These are phyloP conservation scores for Limnephilus auricula DNA, from an alignment of 2,888 invertebrate species.

Conservation along the genomic window DNA sequence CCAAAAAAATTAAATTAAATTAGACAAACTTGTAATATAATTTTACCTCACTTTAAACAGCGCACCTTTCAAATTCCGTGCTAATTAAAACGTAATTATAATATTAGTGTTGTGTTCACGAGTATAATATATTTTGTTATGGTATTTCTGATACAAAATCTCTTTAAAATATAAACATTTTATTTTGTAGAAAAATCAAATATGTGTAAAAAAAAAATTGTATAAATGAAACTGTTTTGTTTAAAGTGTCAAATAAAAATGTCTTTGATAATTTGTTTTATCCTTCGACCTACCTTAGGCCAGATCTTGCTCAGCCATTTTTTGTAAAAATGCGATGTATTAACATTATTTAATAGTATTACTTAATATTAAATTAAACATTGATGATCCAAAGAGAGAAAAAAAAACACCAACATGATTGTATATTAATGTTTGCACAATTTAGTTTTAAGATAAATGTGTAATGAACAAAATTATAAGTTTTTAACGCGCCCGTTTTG, in stretches of 20 bases:
- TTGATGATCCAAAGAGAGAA: background rate
- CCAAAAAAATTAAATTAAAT: too few relatives aligned
- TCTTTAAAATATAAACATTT: background rate
- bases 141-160: background rate
- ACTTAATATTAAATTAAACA: background rate
- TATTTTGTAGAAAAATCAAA: background rate
- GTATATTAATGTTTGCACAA: background rate
- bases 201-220: background rate
- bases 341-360: background rate
- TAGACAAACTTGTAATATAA: too few relatives aligned
- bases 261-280: background rate
- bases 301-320: background rate
- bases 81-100: too few relatives aligned
- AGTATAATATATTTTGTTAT: background rate
- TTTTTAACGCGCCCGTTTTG: background rate
- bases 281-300: background rate
- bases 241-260: background rate
- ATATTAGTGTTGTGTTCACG: background rate
- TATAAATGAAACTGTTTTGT: background rate
- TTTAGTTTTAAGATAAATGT: background rate
- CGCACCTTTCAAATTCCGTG: too few relatives aligned
- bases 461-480: background rate
- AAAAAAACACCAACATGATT: background rate
- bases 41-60: too few relatives aligned
- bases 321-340: background rate